These are phyloP conservation scores for Clostera curtula DNA, from an alignment of 2,888 invertebrate species.

Conservation along the genomic window DNA sequence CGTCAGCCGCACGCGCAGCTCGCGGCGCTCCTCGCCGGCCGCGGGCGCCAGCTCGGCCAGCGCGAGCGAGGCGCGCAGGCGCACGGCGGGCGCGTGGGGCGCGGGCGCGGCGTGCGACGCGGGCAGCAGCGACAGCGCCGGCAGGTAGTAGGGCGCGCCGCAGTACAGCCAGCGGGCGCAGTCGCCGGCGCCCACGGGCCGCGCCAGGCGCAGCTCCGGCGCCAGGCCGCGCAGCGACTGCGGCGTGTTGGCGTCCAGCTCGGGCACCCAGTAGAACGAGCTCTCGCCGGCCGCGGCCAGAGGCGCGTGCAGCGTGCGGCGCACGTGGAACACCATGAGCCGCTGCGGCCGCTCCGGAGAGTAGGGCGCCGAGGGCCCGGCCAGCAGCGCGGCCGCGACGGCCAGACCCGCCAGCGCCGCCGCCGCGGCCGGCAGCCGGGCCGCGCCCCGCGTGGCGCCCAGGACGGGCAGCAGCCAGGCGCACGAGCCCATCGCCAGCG, in stretches of 20 bases:
- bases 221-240: constrained; percentile 32
- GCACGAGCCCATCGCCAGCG: constrained; percentile 35
- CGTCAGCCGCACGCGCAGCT: too few species aligned
- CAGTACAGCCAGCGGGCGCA: not conserved
- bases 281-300: constrained; percentile 53
- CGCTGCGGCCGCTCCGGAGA: constrained; percentile 78
- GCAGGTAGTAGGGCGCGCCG: constrained; percentile 10
- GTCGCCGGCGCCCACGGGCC: constrained; percentile 27
- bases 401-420: constrained; percentile 7
- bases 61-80: constrained; percentile 9
- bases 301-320: constrained; percentile 74
- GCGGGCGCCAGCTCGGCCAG: constrained; percentile 18
- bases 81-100: constrained; percentile 18
- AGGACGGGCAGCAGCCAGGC: constrained; percentile 6
- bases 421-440: constrained; percentile 27
- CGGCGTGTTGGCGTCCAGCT: constrained; percentile 84
- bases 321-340: constrained; percentile 80
- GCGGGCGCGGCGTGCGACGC: constrained; percentile 11
- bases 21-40: constrained; percentile 19
- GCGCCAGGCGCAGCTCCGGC: constrained; percentile 13
- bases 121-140: constrained; percentile 6
- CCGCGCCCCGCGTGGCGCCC: constrained; percentile 15
- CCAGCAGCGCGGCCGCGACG: constrained; percentile 6
- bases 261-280: constrained; percentile 79
- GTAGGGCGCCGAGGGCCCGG: constrained; percentile 77